These are phyloP conservation scores for Elephas maximus DNA, from an alignment of 2,113 vertebrate species.

Conservation along the genomic window DNA sequence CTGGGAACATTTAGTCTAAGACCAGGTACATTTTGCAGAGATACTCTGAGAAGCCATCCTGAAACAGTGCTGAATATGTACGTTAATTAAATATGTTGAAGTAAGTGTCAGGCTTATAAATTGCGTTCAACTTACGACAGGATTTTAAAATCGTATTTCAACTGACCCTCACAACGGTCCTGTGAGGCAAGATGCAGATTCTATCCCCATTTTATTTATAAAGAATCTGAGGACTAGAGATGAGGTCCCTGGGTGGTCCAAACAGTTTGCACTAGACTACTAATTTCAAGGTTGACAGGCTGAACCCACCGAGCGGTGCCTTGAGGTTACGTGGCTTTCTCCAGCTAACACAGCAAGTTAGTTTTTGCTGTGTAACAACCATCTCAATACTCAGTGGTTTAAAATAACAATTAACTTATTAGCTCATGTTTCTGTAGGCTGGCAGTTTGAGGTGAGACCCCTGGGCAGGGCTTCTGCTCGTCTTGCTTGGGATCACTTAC, in stretches of 20 bases:
- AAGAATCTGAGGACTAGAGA: neutral
- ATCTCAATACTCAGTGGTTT: neutral
- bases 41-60: neutral
- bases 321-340: neutral
- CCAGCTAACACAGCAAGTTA: neutral
- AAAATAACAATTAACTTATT: neutral
- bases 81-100: neutral
- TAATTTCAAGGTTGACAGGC: too few relatives aligned
- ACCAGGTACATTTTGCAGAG: neutral
- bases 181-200: neutral
- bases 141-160: conserved; percentile 15
- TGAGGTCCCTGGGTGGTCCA: too few relatives aligned
- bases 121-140: neutral
- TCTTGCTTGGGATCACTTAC: neutral
- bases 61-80: neutral
- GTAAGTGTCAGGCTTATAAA: neutral
- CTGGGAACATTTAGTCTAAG: neutral
- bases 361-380: neutral
- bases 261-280: too few relatives aligned
- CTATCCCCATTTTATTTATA: neutral
- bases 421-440: neutral
- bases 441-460: neutral
- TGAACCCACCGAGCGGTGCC: too few relatives aligned
- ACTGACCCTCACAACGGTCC: neutral
- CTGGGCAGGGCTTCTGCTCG: neutral